These are phyloP conservation scores for Synanthedon vespiformis DNA, from an alignment of 2,888 invertebrate genomes.

Conservation along the genomic window DNA sequence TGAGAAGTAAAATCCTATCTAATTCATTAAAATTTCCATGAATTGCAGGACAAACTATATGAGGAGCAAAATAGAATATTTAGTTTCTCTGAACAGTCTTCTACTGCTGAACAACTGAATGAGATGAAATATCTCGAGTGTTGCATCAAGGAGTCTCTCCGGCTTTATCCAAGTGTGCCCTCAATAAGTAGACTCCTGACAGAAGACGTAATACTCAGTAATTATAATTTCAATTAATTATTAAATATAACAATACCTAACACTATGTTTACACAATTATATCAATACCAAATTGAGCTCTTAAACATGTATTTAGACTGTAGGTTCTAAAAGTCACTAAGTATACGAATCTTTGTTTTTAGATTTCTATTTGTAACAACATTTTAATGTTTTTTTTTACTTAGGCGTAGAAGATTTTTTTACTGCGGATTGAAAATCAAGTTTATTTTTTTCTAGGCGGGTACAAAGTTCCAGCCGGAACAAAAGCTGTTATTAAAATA, in stretches of 20 bases:
- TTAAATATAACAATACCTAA: not conserved
- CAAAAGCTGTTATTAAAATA: conserved; percentile 59
- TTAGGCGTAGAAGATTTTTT: too few species aligned
- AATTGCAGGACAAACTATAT: conserved; percentile 2
- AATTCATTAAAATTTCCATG: too few species aligned
- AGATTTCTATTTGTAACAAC: too few species aligned
- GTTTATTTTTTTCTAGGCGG: conserved; percentile 29
- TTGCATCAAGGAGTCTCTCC: conserved; percentile 72
- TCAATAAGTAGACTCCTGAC: conserved; percentile 63
- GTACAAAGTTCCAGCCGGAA: conserved; percentile 52
- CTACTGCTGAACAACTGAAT: conserved; percentile 64
- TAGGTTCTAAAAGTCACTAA: too few species aligned
- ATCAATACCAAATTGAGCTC: too few species aligned
- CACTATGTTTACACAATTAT: too few species aligned
- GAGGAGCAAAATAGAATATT: conserved; percentile 38
- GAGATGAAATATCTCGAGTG: conserved; percentile 72
- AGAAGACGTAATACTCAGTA: conserved; percentile 66
- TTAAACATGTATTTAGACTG: too few species aligned
- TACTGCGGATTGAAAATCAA: too few species aligned
- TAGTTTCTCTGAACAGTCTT: conserved; percentile 68
- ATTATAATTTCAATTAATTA: conserved; percentile 1
- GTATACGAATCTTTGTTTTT: too few species aligned
- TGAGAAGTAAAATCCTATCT: too few species aligned
- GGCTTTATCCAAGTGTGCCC: conserved; percentile 72
- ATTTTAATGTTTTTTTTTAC: too few species aligned